Conservation (phyloP, 2,797 vertebrate genomes). For the Petrocephalus sullivani region DNA sequence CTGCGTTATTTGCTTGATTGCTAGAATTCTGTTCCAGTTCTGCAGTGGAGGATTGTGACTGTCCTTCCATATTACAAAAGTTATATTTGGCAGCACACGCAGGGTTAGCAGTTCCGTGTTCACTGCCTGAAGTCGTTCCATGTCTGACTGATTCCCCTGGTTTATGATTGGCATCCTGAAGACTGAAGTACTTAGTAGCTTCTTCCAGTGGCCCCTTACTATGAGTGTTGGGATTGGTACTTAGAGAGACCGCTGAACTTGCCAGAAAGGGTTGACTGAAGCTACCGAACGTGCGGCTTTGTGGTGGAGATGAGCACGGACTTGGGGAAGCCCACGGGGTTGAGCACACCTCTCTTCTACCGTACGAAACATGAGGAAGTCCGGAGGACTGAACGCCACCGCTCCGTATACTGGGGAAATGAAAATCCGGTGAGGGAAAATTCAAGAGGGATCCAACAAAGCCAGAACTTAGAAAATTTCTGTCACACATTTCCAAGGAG, state of each 20-base stretch:
- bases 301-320: constrained; percentile 74
- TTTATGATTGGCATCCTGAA: constrained; percentile 63
- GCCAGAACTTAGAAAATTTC: constrained; percentile 86
- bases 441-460: constrained; percentile 87
- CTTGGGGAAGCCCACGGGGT: constrained; percentile 79
- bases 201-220: constrained; percentile 71
- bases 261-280: constrained; percentile 77
- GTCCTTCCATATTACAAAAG: constrained; percentile 64
- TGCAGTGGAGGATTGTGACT: constrained; percentile 58
- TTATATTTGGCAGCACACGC: constrained; percentile 64
- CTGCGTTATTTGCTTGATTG: constrained; percentile 58
- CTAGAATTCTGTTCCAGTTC: constrained; percentile 64
- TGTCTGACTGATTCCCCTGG: constrained; percentile 63
- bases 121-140: constrained; percentile 61
- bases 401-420: constrained; percentile 82
- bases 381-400: constrained; percentile 82
- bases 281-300: constrained; percentile 72
- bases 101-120: constrained; percentile 56
- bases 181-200: constrained; percentile 63
- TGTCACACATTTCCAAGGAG: constrained; percentile 93
- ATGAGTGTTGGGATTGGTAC: constrained; percentile 56
- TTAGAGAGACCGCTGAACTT: constrained; percentile 65
- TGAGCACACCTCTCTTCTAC: constrained; percentile 73
- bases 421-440: constrained; percentile 80
- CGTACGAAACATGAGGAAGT: constrained; percentile 75